These are phyloP conservation scores for Brienomyrus longianalis DNA, from an alignment of 2,113 vertebrate genomes.

Conservation along the genomic window DNA sequence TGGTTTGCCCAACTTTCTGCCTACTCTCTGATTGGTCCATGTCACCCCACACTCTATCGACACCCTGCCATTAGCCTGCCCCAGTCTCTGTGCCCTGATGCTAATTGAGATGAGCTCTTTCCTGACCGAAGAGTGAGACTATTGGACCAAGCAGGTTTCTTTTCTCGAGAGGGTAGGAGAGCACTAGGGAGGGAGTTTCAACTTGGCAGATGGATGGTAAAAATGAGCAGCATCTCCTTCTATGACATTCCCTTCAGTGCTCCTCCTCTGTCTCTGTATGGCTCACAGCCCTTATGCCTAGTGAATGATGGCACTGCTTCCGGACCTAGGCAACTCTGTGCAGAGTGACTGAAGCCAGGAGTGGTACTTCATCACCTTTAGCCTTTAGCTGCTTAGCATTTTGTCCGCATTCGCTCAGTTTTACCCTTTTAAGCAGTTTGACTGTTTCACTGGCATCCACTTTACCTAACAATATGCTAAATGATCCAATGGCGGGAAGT, in stretches of 20 bases:
- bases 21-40: not conserved
- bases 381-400: not conserved
- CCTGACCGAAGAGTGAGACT: not conserved
- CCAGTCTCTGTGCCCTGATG: not conserved
- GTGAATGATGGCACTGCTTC: not conserved
- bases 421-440: not conserved
- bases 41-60: not conserved
- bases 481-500: too few relatives aligned
- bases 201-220: slow-evolving; percentile 1
- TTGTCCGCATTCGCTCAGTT: not conserved
- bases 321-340: not conserved
- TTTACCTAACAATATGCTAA: too few relatives aligned
- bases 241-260: not conserved
- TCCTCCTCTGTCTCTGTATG: not conserved
- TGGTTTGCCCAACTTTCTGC: not conserved
- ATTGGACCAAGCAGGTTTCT: slow-evolving; percentile 7
- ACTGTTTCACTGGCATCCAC: not conserved
- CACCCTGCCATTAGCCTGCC: not conserved
- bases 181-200: not conserved
- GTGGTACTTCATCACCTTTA: not conserved
- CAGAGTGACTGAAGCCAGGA: not conserved
- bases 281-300: not conserved
- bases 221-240: not conserved
- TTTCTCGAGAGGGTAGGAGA: not conserved
- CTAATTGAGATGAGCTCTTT: slow-evolving; percentile 10